Evolutionary conservation across 2,113 vertebrate species (phyloP), one percentile per base, ranked within the genome.

Genomic region (Bucco capensis): DNA sequence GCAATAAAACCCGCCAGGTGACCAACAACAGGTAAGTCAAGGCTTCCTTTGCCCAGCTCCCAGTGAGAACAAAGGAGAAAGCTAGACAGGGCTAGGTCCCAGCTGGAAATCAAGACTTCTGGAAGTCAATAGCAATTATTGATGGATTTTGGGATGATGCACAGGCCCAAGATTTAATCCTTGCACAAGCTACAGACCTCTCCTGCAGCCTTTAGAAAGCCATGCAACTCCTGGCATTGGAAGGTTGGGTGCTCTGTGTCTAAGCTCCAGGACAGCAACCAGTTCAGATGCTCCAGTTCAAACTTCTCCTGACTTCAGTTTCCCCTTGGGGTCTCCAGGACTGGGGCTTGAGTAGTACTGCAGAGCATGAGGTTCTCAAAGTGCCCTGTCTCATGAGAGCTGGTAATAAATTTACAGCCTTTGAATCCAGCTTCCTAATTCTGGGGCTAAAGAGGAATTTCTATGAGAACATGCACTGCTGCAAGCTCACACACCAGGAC

Each of bases 221-320:
- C 60, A 40, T 2, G 2, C 11, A 56, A 5, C 24, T 78, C 13
- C 35, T 51, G 22, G 7, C 15, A 16, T 2, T 42, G 10, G 24
- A 66, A 74, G 9, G 66, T 11, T 27, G n/a, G n/a, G 17, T 6
- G 27, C 23, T 47, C 14, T 4, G 9, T 0, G 0, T 31, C 33
- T 54, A 37, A 66, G n/a, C 6, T 49, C 16, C 8, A n/a, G 25
- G 30, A 19, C 33, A 83, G 15, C 19, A 74, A 3, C 6, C 0
- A 0, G 8, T 35, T 61, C 19, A 49, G 25, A 38, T 33, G 19
- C 22, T 61, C 16, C 46, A 10, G 25, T 42, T 77, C n/a, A 79
- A 53, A 79, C 15, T 46, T 6, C 33, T 85, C 81, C 23, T 8
- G 14, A 47, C 33, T 54, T 84, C 49, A 53, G 31, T 53, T 94